These are phyloP conservation scores for Babylonia areolata DNA, from an alignment of 1,140 invertebrate species.

Conservation along the genomic window DNA sequence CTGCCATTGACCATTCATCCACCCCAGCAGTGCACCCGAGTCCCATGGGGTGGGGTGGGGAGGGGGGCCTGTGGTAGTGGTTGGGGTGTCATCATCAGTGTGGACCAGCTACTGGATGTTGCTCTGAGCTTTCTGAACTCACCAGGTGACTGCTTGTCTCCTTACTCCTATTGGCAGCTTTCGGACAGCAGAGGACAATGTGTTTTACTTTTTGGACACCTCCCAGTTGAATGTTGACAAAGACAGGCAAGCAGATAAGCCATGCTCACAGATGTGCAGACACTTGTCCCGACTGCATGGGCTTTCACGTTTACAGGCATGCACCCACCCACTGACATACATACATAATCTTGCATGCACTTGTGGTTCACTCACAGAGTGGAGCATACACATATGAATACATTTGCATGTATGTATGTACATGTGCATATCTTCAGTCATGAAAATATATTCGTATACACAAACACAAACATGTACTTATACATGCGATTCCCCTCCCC, in stretches of 20 bases:
- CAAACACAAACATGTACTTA: not conserved
- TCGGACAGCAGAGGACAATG: not conserved
- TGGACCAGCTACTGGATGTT: not conserved
- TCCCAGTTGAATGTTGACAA: not conserved
- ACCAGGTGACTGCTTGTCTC: not conserved
- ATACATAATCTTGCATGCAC: too few relatives aligned
- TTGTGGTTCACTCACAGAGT: not conserved
- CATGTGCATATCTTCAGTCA: not conserved
- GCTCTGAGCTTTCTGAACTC: not conserved
- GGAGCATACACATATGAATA: not conserved
- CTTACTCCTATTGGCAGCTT: conserved; percentile 15
- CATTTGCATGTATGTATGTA: not conserved
- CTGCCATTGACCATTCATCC: too few relatives aligned
- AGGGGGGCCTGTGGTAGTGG: not conserved
- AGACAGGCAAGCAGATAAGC: not conserved
- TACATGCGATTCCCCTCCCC: too few relatives aligned
- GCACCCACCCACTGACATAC: not conserved
- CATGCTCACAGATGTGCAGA: not conserved
- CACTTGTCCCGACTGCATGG: not conserved
- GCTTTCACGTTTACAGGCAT: not conserved
- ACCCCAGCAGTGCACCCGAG: too few relatives aligned
- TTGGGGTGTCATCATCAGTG: not conserved
- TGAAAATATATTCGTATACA: not conserved
- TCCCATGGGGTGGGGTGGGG: not conserved
- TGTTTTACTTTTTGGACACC: not conserved